Evolutionary conservation across 1,140 invertebrate species (phyloP), one percentile per base, ranked within the genome.

Genomic region (Dinoponera quadriceps): DNA sequence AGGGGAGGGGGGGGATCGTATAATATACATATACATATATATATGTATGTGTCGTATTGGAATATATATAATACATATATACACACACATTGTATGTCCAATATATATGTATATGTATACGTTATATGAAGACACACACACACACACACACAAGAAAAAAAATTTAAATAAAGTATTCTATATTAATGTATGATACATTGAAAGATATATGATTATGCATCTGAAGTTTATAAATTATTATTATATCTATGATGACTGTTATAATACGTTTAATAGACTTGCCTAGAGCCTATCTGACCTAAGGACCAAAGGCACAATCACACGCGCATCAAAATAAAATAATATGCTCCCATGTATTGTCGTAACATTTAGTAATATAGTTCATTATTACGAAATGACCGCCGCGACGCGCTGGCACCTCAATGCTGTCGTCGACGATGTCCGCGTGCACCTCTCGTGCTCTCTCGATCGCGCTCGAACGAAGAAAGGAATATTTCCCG

Each of bases 291-390:
- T 91, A 92, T 85, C 89, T 92, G 90, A 93, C 88, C 89, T 92
- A 93, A 92, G 93, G 93, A 94, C 93, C 93, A 94, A 94, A 93
- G 93, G 93, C 93, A 94, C 93, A 93, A 93, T 92, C 93, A 93
- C 73, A 85, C 89, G 90, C 89, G 90, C 90, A 91, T 92, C 60
- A 91, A 89, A 92, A 92, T 91, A 91, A 91, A 89, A 92, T 91
- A 92, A 91, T 92, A 89, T 91, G 91, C 92, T 92, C 90, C 92
- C 90, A 88, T 91, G 87, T 90, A 92, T 73, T 89, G 85, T 87
- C 85, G 81, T 89, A 88, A 92, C 73, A 89, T 91, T 90, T 89
- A 78, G 83, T 90, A 63, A n/a, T 83, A 91, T 80, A 63, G 75
- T 65, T 68, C 71, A 80, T 75, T 81, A 87, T 75, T 81, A 87